phyloP scores from a whole-genome alignment of 2,797 vertebrate genomes.

The Helarctos malayanus region DNA sequence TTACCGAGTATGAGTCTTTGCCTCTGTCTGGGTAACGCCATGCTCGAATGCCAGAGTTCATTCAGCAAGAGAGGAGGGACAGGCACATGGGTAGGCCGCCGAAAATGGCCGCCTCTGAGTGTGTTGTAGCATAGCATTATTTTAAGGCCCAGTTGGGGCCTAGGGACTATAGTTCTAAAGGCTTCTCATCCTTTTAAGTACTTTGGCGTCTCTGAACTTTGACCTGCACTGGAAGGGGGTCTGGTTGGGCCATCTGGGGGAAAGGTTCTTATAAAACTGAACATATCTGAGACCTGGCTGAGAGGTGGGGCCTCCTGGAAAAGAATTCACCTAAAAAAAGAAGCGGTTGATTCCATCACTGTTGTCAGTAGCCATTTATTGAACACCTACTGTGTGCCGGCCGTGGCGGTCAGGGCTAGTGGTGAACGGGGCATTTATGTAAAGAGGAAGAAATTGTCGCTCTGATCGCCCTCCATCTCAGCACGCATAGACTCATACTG shows the following conservation, averaged over 20 bases:
- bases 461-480: not conserved
- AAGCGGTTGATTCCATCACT: not conserved
- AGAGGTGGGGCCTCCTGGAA: not conserved
- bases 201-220: not conserved
- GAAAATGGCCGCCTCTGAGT: not conserved
- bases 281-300: not conserved
- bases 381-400: not conserved
- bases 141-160: not conserved
- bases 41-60: not conserved
- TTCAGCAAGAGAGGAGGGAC: not conserved
- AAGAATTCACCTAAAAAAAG: not conserved
- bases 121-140: not conserved
- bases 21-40: no score
- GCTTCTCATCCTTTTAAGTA: not conserved
- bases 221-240: not conserved
- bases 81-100: not conserved
- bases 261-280: not conserved
- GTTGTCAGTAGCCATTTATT: not conserved
- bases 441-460: not conserved
- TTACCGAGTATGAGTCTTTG: no score
- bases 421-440: not conserved
- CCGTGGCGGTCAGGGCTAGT: not conserved
- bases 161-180: not conserved
- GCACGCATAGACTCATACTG: accelerated
- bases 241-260: no score